Evolutionary conservation across 2,888 invertebrate species (phyloP), one percentile per base, ranked within the genome.

Genomic region (Machimus rusticus): DNA sequence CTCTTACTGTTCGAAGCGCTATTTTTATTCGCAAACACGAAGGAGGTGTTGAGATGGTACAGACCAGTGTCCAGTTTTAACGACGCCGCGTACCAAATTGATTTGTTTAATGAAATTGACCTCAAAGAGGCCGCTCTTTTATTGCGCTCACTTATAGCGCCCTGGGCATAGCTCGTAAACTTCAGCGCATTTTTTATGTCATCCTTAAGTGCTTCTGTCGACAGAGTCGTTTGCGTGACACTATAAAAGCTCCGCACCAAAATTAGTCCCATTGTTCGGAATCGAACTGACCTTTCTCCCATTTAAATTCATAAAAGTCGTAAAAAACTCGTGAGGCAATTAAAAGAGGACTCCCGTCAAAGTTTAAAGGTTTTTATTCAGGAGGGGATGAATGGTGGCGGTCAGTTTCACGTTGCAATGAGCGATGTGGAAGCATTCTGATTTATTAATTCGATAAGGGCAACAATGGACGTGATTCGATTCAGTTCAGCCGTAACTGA

Each of bases 61-160:
- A 23, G 12, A 39, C 28, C 31, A 78, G 23, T 79, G 79, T 28
- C 46, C 79, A 31, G 16, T 28, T 79, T 79, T 66, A 79, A 79
- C 79, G 51, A 51, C 51, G 23, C 16, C n/a, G 46, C 79, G 34
- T 51, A 79, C 51, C 28, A 79, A 79, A 79, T 46, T 79, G 79
- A 79, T 79, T 79, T 79, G 51, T 79, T 79, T 79, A 79, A 79
- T 79, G 79, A 79, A 79, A 79, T 79, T 79, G 79, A 79, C 79
- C 79, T 79, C 79, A 79, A 79, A 79, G 79, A 51, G 16, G 79
- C 79, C 79, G 79, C 79, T 4, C 5, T 79, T 79, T 79, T 79
- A 46, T 79, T 23, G 5, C 51, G 14, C 55, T 66, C 66, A 12
- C 66, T 19, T 66, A 66, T 28, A 66, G 28, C 66, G 14, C 79